Conservation (phyloP, 1,140 invertebrate species). For the Tetramorium alpestre region DNA sequence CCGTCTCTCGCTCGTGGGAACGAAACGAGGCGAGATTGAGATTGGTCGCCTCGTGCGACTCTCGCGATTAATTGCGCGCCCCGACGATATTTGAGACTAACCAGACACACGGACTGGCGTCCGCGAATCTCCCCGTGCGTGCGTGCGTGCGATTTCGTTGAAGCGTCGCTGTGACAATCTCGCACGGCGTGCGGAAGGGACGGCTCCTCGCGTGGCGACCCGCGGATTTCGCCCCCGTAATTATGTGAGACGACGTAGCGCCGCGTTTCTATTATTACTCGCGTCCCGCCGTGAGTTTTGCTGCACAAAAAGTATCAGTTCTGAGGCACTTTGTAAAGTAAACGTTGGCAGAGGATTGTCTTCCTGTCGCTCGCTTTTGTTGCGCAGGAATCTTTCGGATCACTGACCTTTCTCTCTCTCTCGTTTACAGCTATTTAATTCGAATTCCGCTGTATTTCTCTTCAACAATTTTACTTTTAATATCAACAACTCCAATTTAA, state of each 20-base stretch:
- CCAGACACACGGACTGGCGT: conserved; percentile 59
- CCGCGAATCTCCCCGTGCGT: conserved; percentile 30
- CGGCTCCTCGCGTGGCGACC: background rate
- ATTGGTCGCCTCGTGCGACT: conserved; percentile 76
- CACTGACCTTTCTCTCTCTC: background rate
- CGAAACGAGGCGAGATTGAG: conserved; percentile 79
- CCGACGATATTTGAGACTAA: conserved; percentile 75
- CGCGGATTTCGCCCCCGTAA: background rate
- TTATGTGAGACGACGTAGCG: background rate
- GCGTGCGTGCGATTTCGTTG: background rate
- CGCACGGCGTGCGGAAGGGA: too few relatives aligned
- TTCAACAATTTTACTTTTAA: background rate
- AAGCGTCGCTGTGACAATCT: background rate
- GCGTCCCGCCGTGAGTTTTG: background rate
- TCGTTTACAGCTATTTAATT: background rate
- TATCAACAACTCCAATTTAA: background rate
- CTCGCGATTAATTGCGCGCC: conserved; percentile 77
- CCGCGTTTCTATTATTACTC: background rate
- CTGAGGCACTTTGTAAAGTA: background rate
- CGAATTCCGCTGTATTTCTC: background rate
- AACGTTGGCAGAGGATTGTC: background rate
- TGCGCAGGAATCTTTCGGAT: background rate
- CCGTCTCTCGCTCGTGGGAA: conserved; percentile 68
- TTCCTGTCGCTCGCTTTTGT: background rate
- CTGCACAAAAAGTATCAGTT: background rate